A percentile compares a stretch with the other conserved stretches of the same genome.
phyloP scores from a whole-genome alignment of 2,113 vertebrate genomes.

The Piaya cayana region DNA sequence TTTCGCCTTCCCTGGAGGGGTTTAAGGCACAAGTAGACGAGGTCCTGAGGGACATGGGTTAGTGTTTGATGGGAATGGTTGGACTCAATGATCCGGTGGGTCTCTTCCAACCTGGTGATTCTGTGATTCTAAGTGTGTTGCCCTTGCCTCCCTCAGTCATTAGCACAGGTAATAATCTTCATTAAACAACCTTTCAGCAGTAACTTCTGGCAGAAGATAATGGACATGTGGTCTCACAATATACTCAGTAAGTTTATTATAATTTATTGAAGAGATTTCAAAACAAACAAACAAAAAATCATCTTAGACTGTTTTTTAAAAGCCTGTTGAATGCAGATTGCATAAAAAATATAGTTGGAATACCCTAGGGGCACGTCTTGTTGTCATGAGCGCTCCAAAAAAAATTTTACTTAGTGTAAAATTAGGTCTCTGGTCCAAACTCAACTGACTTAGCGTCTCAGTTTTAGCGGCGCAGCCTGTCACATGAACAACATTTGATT shows the following conservation, averaged over 20 bases:
- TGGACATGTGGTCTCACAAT: not conserved
- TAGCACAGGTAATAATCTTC: not conserved
- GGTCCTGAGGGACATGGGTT: too few species aligned
- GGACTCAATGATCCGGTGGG: too few species aligned
- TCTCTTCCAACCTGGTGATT: too few species aligned
- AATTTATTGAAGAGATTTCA: not conserved
- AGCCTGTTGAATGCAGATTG: not conserved
- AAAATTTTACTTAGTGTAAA: not conserved
- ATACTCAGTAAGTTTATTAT: not conserved
- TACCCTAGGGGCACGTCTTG: not conserved
- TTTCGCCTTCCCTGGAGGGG: too few species aligned
- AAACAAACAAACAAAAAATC: not conserved
- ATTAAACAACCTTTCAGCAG: not conserved
- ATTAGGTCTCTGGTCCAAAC: not conserved
- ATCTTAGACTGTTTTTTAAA: not conserved
- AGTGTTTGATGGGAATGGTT: too few species aligned
- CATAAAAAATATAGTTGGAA: not conserved
- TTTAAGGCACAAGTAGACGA: too few species aligned
- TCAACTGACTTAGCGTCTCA: not conserved
- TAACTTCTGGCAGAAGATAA: not conserved
- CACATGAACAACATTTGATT: not conserved
- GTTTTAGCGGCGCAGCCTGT: not conserved
- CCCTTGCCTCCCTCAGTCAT: not conserved
- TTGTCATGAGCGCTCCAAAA: not conserved
- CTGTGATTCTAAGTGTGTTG: too few species aligned